Base-by-base conservation (phyloP, 1,140 invertebrate species). In the Triops cancriformis region DNA sequence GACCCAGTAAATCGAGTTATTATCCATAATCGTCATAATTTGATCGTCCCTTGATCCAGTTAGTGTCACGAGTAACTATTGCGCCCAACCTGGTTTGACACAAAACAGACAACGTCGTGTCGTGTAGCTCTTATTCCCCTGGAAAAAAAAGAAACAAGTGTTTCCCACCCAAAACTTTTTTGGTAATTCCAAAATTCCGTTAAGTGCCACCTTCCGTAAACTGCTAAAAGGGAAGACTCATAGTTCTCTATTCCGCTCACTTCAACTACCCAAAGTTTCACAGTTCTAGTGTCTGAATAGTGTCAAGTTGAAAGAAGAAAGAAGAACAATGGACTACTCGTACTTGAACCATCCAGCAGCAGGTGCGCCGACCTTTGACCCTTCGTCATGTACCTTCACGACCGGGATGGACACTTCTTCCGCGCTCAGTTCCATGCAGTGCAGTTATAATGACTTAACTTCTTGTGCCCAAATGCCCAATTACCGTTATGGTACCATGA, bases 1-100 rank as follows among this genome's bases (percentile, higher is more conserved):
- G 51, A 64, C 51, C 51, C 51, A 64, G 51, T 64, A 64, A 64
- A 64, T 64, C 51, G 51, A 64, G 51, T 64, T 64, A 64, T 64
- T 64, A 64, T 64, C 51, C 51, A 64, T 64, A 64, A 64, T 64
- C 51, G 51, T 64, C 51, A 64, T 64, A 64, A 64, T 64, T 64
- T 64, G 51, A 64, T 64, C 51, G 51, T 64, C 51, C 51, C 51
- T 64, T 64, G 51, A 64, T 64, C 51, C 51, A 64, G 51, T 64
- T 64, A 64, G 51, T 64, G 51, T 64, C 51, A 14, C 51, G 51
- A 64, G 23, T 14, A 64, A 64, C 18, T 64, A 64, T 64, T 64
- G 51, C 51, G 6, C 6, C 51, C 51, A 64, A 64, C 51, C 51
- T 64, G 51, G 51, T 64, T 64, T 64, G 51, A 64, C 51, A 64